Base-by-base conservation (phyloP, 2,888 invertebrate species). In the Cantharis nigra region DNA sequence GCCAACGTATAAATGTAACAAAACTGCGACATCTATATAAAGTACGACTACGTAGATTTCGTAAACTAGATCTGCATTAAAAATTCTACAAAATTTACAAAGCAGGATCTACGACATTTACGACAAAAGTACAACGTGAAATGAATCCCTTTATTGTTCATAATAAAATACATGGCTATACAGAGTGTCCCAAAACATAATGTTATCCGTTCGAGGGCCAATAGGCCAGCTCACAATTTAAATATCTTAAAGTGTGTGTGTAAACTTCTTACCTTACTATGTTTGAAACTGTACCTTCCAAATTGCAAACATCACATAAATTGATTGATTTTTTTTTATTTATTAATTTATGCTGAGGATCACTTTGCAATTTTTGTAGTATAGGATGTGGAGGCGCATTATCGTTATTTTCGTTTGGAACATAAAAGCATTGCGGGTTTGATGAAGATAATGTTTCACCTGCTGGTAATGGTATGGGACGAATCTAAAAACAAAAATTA, bases 361-460 rank as follows among this genome's bases (percentile, higher is more conserved):
- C 30, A 16, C 30, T 18, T 13, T 71, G 20, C 9, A 63, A 10
- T 70, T 69, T 76, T 69, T 71, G 71, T n/a, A 70, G 23, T 7
- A 30, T 69, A 18, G 72, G 78, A 11, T 82, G 85, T 3, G 87
- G 86, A 5, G 89, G 88, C 1, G 88, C 89, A 85, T 82, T 90
- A 79, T 92, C 92, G 80, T 92, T 91, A 81, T 91, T 91, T 80
- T 92, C 93, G 7, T 93, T 93, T 0, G 93, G 93, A 10, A 94
- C 94, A 85, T 94, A 94, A 86, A 95, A 95, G 90, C 95, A 93
- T 85, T 95, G 94, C 0, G 94, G 94, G 85, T 94, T 94, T n/a
- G 90, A 89, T 78, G 89, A 89, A 0, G 90, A 90, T 1, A 90
- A 89, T 28, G 91, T 89, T 49, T 93, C 93, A 1, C 96, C 95